Percentiles rank a stretch among this genome's conserved stretches.
Conservation (phyloP, 1,140 invertebrate species). For the Eubasilissa regina region DNA sequence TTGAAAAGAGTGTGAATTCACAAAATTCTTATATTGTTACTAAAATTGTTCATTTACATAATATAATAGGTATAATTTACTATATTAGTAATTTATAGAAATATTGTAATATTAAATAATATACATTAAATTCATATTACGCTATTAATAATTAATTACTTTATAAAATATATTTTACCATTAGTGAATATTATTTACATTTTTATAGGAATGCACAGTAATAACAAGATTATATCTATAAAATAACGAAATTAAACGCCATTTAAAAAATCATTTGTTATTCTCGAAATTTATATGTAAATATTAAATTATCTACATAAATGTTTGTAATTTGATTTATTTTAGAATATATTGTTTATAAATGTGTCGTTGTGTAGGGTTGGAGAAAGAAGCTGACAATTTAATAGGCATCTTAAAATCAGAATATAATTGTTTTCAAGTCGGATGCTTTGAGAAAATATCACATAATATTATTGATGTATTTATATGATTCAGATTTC, state of each 20-base stretch:
- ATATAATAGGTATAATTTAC: no score
- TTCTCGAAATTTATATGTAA: background rate
- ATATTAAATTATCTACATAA: slow-evolving; percentile 10
- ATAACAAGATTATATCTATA: slow-evolving; percentile 31
- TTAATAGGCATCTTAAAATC: no score
- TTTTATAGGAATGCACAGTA: slow-evolving; percentile 43
- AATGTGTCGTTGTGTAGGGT: background rate
- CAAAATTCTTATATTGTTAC: no score
- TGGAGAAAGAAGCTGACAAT: background rate
- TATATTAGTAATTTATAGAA: no score
- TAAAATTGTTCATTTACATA: no score
- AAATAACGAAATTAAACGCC: slow-evolving; percentile 6
- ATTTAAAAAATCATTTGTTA: slow-evolving; percentile 17
- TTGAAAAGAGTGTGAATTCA: no score
- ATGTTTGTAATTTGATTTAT: background rate
- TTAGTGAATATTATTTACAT: slow-evolving; percentile 5
- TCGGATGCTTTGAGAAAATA: no score
- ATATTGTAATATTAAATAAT: no score
- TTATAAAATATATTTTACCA: slow-evolving; percentile 29
- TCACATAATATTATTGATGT: no score
- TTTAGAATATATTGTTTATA: background rate
- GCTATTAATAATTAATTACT: slow-evolving; percentile 4
- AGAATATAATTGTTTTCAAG: no score
- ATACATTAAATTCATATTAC: no score
- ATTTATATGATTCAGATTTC: no score